Base-by-base conservation (phyloP, 2,113 vertebrate genomes). In the Leucopsar rothschildi region DNA sequence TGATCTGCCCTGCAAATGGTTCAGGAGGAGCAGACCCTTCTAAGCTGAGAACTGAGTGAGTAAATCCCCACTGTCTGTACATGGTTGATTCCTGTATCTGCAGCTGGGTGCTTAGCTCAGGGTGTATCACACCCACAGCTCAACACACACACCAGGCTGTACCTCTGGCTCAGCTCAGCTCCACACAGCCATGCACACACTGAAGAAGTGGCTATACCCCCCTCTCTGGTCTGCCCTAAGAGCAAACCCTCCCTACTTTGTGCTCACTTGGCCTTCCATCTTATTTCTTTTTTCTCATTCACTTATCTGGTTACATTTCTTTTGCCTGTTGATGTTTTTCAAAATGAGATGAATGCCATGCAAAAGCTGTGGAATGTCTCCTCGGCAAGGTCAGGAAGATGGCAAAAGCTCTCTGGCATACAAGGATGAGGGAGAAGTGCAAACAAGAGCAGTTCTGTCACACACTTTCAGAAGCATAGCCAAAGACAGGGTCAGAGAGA, bases 311-410 rank as follows among this genome's bases (percentile, higher is more conserved):
- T 57, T 75, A 52, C 24, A 47, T 59, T 93, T 75, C 53, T 52
- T 86, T 84, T 91, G 76, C 83, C 44, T 86, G 78, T 59, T 0
- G 0, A 15, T 45, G 16, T 63, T 94, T 92, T 86, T 47, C 56
- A 71, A 61, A 79, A 73, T 7, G n/a, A 47, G 78, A 75, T 37
- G 50, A 86, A 53, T 39, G 35, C 80, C 52, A 4, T 78, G 72
- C 49, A 92, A 89, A 84, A 95, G 40, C 65, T 84, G 49, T 60
- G 84, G 83, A 95, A 82, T 72, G 53, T 84, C 90, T 92, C 77
- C 52, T 2, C 39, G 5, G 69, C 70, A 72, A 71, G 82, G 83
- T 94, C 86, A 68, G 89, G 73, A 91, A 79, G 56, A 91, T 87
- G 83, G 64, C 76, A 95, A 93, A 93, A 86, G 39, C 50, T 86